Percentiles rank a stretch among this genome's conserved stretches.
These are phyloP conservation scores for Liolophura sinensis DNA, from an alignment of 1,140 invertebrate genomes.

Conservation along the genomic window DNA sequence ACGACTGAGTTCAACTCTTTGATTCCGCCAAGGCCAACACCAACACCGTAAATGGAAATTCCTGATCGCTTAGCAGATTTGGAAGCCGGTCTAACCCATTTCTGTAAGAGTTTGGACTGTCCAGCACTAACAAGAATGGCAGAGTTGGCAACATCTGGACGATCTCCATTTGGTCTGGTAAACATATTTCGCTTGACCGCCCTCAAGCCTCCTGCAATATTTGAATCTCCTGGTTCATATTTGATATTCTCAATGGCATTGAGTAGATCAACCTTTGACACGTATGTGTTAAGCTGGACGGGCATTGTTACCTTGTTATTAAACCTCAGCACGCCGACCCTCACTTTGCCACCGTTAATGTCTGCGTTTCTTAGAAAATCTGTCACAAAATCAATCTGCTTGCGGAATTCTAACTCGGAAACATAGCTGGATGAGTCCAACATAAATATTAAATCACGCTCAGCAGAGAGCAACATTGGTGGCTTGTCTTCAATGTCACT, in stretches of 20 bases:
- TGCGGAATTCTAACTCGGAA: slow-evolving; percentile 20
- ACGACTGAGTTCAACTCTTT: no score
- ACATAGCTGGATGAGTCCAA: slow-evolving; percentile 41
- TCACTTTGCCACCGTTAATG: slow-evolving; percentile 21
- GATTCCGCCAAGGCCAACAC: no score
- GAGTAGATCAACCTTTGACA: slow-evolving; percentile 15
- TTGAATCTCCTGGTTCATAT: slow-evolving; percentile 26
- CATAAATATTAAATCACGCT: slow-evolving; percentile 42
- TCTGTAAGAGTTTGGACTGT: slow-evolving; percentile 34
- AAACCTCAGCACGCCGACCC: slow-evolving; percentile 27
- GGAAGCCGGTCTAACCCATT: no score
- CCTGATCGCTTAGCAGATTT: no score
- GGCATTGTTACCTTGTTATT: slow-evolving; percentile 21
- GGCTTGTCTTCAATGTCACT: no score
- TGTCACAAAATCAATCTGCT: slow-evolving; percentile 29
- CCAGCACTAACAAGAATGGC: slow-evolving; percentile 32
- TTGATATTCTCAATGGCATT: slow-evolving; percentile 32
- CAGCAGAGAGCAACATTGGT: no score
- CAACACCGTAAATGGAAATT: no score
- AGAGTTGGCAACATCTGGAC: slow-evolving; percentile 23
- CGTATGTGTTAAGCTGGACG: slow-evolving; percentile 23
- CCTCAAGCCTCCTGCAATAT: slow-evolving; percentile 26
- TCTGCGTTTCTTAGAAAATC: slow-evolving; percentile 22
- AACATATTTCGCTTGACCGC: slow-evolving; percentile 20
- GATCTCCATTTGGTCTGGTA: slow-evolving; percentile 24